Evolutionary conservation across 2,888 invertebrate genomes (phyloP), one percentile per base, ranked within the genome.

Genomic region (Lochmaea crataegi): DNA sequence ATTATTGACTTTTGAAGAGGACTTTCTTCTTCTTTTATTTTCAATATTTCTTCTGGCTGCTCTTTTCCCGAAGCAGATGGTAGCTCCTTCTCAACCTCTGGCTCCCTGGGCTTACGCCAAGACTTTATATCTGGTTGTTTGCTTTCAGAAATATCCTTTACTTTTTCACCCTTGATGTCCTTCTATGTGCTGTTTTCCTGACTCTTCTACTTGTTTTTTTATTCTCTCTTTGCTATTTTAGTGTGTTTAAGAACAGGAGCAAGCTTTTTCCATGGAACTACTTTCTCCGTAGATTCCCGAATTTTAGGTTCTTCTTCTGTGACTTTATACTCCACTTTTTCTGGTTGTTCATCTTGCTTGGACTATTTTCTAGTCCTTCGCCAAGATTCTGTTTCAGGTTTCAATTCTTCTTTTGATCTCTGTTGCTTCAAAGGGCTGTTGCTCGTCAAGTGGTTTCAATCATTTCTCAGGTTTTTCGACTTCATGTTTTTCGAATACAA

Each of bases 261-360:
- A 85, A 93, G 92, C 81, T 92, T 89, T 9, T 90, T 93, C 90
- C 90, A 90, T n/a, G 90, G 89, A 76, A 82, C 51, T 53, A 68
- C 66, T 74, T 80, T 78, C 69, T 89, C 88, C 18, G 56, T 42
- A 45, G 71, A 45, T 76, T 80, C 22, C 68, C 81, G 65, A 48
- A 64, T 22, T 68, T 38, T 26, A 18, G 18, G 16, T 18, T 42
- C 61, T 22, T 57, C 66, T 69, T 74, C 41, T 71, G 18, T 41
- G 48, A 83, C 71, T 58, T 86, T 22, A 18, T 58, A 41, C 63
- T 42, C 16, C 16, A 48, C n/a, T 38, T 63, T 12, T 60, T 18
- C 53, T n/a, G 53, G 12, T 6, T 75, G 22, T 42, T 63, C n/a
- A 14, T 57, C 16, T 60, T 38, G 64, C 5, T 45, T 45, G 45